A percentile compares a stretch with the other conserved stretches of the same genome.
Evolutionary conservation across 2,888 invertebrate species (phyloP).

Genomic region (Limenitis camilla): DNA sequence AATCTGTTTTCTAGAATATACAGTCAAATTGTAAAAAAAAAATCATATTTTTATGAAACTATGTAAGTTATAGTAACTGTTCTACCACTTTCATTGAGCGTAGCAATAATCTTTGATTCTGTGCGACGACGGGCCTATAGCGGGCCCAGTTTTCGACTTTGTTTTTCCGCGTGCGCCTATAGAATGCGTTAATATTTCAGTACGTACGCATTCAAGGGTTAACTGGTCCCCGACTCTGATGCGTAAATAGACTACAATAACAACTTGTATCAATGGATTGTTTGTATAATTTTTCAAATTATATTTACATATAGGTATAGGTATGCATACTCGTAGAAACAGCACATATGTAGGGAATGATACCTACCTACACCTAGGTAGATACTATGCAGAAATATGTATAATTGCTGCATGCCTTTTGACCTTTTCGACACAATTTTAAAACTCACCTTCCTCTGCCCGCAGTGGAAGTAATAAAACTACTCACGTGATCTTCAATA

Average conservation of each 20-base stretch:
- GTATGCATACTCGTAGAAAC: neutral
- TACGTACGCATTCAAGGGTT: constrained; percentile 69
- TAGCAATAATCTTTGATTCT: constrained; percentile 59
- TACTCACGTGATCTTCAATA: too few relatives aligned
- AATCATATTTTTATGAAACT: too few relatives aligned
- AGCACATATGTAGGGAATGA: neutral
- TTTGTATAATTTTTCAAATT: neutral
- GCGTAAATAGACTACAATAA: constrained; percentile 38
- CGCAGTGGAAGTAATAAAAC: too few relatives aligned
- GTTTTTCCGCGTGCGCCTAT: constrained; percentile 71
- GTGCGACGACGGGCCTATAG: constrained; percentile 69
- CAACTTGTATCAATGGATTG: constrained; percentile 21
- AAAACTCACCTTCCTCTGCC: too few relatives aligned
- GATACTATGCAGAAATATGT: too few relatives aligned
- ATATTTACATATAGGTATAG: neutral
- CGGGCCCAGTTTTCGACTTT: constrained; percentile 69
- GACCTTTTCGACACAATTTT: too few relatives aligned
- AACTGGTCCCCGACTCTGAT: constrained; percentile 50
- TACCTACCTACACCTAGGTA: too few relatives aligned
- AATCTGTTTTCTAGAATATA: too few relatives aligned
- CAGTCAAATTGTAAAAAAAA: too few relatives aligned
- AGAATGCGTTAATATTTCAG: constrained; percentile 71
- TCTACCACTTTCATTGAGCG: too few relatives aligned
- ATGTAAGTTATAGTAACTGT: too few relatives aligned
- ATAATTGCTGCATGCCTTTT: too few relatives aligned